These are phyloP conservation scores for Clavelina lepadiformis DNA, from an alignment of 23 tunicate species.

Conservation along the genomic window DNA sequence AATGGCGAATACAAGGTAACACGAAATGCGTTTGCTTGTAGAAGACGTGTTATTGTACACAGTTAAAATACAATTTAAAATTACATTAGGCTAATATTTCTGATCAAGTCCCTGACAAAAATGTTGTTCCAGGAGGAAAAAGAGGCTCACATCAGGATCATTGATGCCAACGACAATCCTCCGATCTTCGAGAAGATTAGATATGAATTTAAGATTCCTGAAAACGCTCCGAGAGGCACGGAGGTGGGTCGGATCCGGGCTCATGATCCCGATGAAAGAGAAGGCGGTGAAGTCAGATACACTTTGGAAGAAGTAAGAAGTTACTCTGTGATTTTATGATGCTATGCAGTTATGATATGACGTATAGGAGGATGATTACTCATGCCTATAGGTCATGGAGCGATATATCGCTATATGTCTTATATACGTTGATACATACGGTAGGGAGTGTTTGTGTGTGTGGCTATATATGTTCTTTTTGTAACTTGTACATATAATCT, in stretches of 20 bases:
- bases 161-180: constrained; percentile 74
- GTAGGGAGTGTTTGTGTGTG: no score
- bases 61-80: not conserved
- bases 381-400: no score
- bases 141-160: constrained; percentile 44
- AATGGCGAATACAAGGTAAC: constrained; percentile 35
- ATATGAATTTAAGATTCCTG: constrained; percentile 43
- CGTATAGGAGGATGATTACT: no score
- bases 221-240: constrained; percentile 22
- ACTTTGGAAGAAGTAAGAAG: constrained; percentile 25
- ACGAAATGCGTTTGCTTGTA: not conserved
- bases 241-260: constrained; percentile 48
- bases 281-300: constrained; percentile 41
- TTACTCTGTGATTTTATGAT: not conserved
- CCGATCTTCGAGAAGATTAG: constrained; percentile 46
- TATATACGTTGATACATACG: no score
- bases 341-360: not conserved
- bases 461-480: no score
- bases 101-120: not conserved
- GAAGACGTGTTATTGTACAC: no score
- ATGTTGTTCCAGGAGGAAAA: constrained; percentile 23
- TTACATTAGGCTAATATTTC: not conserved
- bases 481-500: no score
- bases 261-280: constrained; percentile 51
- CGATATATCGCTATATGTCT: no score